Percentiles rank a stretch among this genome's conserved stretches.
Evolutionary conservation across 23 tunicate genomes (phyloP).

Genomic region (Trididemnum nubilum): DNA sequence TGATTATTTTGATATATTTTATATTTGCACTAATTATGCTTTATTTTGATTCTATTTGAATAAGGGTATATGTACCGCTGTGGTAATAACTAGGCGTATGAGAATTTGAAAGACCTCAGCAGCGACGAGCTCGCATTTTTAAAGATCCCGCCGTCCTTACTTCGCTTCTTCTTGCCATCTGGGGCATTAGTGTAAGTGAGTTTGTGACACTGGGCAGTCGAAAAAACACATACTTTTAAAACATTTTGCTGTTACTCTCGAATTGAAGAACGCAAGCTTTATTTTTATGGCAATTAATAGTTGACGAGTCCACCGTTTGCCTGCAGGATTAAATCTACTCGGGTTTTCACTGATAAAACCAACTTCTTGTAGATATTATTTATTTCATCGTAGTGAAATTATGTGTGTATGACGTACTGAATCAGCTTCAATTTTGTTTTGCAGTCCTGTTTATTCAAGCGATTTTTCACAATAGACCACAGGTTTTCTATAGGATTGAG

Average conservation of each 20-base stretch:
- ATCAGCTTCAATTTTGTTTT: conserved; percentile 17
- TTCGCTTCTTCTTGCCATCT: too few species aligned
- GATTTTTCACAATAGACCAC: conserved; percentile 28
- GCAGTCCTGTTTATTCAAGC: conserved; percentile 27
- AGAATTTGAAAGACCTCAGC: too few species aligned
- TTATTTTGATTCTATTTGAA: too few species aligned
- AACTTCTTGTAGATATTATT: too few species aligned
- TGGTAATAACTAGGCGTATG: too few species aligned
- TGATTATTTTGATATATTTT: too few species aligned
- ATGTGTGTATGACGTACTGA: conserved; percentile 13
- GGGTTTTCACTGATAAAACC: neutral
- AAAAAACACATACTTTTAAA: conserved; percentile 6
- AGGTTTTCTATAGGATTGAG: conserved; percentile 22
- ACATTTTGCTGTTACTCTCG: conserved; percentile 7
- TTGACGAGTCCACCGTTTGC: conserved; percentile 17
- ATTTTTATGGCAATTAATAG: conserved; percentile 19
- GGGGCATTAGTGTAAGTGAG: too few species aligned
- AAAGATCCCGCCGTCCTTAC: too few species aligned
- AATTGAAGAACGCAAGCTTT: conserved; percentile 15
- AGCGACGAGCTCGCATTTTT: too few species aligned
- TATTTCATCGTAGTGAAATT: conserved; percentile 21
- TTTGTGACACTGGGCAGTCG: too few species aligned
- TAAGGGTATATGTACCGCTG: too few species aligned
- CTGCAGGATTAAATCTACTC: neutral
- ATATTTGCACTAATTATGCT: too few species aligned